Evolutionary conservation across 2,113 vertebrate species (phyloP).

Genomic region (Apodemus speciosus): DNA sequence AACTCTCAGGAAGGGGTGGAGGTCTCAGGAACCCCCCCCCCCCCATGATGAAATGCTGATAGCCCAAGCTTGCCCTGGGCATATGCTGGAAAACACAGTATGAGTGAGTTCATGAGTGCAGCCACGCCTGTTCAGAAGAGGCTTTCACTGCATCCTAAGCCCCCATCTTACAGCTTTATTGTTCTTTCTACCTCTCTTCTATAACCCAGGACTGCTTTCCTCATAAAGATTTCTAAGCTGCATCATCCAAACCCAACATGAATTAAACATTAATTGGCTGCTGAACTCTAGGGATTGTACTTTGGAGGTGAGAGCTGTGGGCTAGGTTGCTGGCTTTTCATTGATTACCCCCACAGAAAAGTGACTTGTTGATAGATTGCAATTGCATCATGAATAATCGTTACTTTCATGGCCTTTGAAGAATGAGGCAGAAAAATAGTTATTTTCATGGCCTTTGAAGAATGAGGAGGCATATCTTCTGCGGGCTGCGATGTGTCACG

Average conservation of each 20-base stretch:
- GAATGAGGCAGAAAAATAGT: conserved; percentile 67
- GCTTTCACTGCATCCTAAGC: background rate
- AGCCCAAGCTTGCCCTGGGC: background rate
- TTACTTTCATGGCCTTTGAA: conserved; percentile 69
- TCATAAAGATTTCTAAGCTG: background rate
- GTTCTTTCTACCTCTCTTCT: background rate
- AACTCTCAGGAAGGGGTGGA: background rate
- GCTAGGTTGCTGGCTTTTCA: conserved; percentile 75
- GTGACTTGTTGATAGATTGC: conserved; percentile 79
- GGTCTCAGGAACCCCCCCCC: background rate
- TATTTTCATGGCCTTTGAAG: conserved; percentile 66
- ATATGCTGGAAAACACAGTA: background rate
- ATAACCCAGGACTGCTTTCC: background rate
- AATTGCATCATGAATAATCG: conserved; percentile 66
- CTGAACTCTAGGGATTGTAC: conserved; percentile 76
- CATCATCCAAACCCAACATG: conserved; percentile 49
- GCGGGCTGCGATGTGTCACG: background rate
- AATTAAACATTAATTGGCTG: conserved; percentile 85
- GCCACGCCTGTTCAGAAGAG: background rate
- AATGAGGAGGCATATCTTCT: background rate
- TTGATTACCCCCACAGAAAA: conserved; percentile 78
- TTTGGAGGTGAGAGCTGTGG: conserved; percentile 75
- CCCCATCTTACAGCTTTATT: background rate
- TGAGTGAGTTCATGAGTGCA: background rate
- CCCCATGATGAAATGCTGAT: background rate